Base-by-base conservation (phyloP, 2,888 invertebrate species). In the Amiota communis region DNA sequence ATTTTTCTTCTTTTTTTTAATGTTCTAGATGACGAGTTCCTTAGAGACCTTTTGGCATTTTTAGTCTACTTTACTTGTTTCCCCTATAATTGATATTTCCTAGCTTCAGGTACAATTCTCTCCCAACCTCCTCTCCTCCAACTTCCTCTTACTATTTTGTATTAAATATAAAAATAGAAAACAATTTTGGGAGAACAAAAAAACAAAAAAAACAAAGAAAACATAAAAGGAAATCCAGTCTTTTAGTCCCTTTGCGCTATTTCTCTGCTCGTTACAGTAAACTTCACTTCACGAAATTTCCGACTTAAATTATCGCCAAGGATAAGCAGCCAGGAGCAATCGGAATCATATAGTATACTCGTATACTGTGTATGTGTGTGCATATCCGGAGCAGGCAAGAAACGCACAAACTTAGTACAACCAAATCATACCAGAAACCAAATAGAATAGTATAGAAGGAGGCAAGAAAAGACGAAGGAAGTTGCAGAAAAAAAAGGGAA, bases 271-370 rank as follows among this genome's bases (percentile, higher is more conserved):
- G 49, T 65, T 65, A 65, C 10, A 17, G 49, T 17, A 48, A 65
- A 65, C 75, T 68, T 80, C 82, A 79, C 82, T 77, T 76, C 36
- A 36, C 36, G 78, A 82, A 78, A 78, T 83, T 81, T 83, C 78
- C 83, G 80, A 82, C 85, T 82, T 83, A 85, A 83, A 83, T 83
- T 83, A 83, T 85, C 84, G 85, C 83, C 83, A 78, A 79, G 77
- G 75, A 71, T 76, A 74, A 79, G 76, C 78, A 79, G 76, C 78
- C 76, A 72, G 74, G 74, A 78, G 77, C 77, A 65, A 65, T 65
- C 65, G 48, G 49, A 49, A 13, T 15, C 20, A 6, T 8, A 12
- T 17, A 13, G 63, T 65, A 13, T 11, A 68, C 51, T 1, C 53
- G 23, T 63, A 36, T 63, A 23, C 23, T 59, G 63, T 46, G 46